A percentile compares a stretch with the other conserved stretches of the same genome.
Evolutionary conservation across 2,113 vertebrate species (phyloP).

Genomic region (Seriola aureovittata): DNA sequence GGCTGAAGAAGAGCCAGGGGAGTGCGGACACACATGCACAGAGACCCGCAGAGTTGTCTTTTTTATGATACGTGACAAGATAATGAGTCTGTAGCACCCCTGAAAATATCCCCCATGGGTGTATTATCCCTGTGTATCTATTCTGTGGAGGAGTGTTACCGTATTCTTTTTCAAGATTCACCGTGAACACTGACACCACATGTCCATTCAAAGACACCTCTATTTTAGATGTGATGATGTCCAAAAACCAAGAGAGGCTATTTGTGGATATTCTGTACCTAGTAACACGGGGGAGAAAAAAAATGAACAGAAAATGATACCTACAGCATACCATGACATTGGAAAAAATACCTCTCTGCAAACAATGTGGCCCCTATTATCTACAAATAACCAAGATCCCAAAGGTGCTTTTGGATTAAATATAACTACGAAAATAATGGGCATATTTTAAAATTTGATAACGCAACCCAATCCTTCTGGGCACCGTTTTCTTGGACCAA

Average conservation of each 20-base stretch:
- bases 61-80: conserved; percentile 76
- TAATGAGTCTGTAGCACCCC: conserved; percentile 74
- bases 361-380: conserved; percentile 68
- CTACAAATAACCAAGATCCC: conserved; percentile 67
- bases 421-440: conserved; percentile 74
- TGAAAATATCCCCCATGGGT: conserved; percentile 62
- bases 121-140: conserved; percentile 52
- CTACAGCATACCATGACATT: conserved; percentile 57
- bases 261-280: conserved; percentile 47
- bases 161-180: conserved; percentile 46
- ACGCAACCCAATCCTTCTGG: conserved; percentile 77
- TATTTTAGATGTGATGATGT: conserved; percentile 55
- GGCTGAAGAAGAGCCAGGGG: conserved; percentile 58
- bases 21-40: conserved; percentile 51
- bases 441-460: conserved; percentile 80
- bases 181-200: conserved; percentile 36
- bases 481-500: conserved; percentile 72
- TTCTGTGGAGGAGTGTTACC: conserved; percentile 39
- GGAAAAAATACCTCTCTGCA: conserved; percentile 57
- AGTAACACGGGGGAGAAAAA: conserved; percentile 19
- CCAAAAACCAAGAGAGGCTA: conserved; percentile 58
- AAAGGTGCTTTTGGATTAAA: conserved; percentile 75
- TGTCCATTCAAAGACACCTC: conserved; percentile 56
- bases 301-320: conserved; percentile 54
- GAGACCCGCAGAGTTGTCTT: conserved; percentile 57